Evolutionary conservation across 2,113 vertebrate species (phyloP), one percentile per base, ranked within the genome.

Genomic region (Tor tambroides): DNA sequence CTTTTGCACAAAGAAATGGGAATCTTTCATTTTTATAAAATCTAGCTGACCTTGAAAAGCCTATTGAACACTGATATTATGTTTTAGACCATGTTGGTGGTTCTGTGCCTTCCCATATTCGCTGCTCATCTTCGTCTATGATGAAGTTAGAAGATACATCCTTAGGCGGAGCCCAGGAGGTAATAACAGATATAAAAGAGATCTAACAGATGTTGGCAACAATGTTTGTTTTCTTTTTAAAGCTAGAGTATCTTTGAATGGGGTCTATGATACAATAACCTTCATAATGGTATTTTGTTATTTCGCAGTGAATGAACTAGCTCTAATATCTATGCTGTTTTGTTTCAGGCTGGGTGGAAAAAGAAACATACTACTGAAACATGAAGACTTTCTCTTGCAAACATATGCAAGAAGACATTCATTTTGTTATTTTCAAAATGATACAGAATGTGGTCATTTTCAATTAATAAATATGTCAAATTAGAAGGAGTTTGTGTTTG

Each of bases 361-460:
- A 65, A 69, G 96, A 97, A 88, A 97, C 96, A 0, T 97, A 97
- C 93, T 97, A 97, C 93, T 97, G 92, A 95, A 76, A 26, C 35
- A 74, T 28, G 23, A 17, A 15, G 23, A 56, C 38, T 17, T 35
- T 43, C 15, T 65, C 10, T 80, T 43, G 19, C 63, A 6, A 82
- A 56, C 28, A 59, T 2, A n/a, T 75, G 4, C 56, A 71, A 49
- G 28, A 8, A 65, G 65, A 65, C 38, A 51, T 56, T 54, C 5
- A 30, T 30, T 83, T 75, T 76, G 32, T 38, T 69, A 67, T 89
- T 21, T 51, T 77, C 8, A 71, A 85, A 77, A 77, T 69, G 30
- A 84, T 74, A 26, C 43, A 54, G 11, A 83, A 71, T 71, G 10
- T 54, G 43, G 41, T 28, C 26, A 54, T 54, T 72, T 72, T 72